phyloP scores from a whole-genome alignment of 2,113 vertebrate species.

The Percina caprodes region DNA sequence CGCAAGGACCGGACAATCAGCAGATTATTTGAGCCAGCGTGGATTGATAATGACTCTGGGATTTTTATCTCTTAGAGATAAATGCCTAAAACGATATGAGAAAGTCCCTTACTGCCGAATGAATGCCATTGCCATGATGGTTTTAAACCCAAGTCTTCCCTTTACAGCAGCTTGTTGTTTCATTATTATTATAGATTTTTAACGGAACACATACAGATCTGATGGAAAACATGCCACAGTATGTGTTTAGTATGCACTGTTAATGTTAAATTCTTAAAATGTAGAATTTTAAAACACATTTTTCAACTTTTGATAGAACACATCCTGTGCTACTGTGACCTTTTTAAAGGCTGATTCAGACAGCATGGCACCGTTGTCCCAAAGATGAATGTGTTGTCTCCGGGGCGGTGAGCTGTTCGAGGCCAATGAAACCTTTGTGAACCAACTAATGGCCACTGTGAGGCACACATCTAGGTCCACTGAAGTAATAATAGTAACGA shows the following conservation, averaged over 20 bases:
- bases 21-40: slow-evolving; percentile 28
- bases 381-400: slow-evolving; percentile 66
- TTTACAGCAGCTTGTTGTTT: slow-evolving; percentile 45
- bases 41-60: slow-evolving; percentile 21
- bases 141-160: slow-evolving; percentile 72
- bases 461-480: slow-evolving; percentile 14
- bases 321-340: slow-evolving; percentile 36
- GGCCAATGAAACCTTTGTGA: background rate
- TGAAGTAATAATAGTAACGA: slow-evolving; percentile 8
- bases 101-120: slow-evolving; percentile 55
- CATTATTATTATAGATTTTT: slow-evolving; percentile 44
- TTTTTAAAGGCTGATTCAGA: slow-evolving; percentile 42
- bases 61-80: slow-evolving; percentile 21
- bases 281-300: slow-evolving; percentile 31
- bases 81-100: slow-evolving; percentile 10
- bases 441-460: slow-evolving; percentile 19
- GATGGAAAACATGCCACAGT: slow-evolving; percentile 26
- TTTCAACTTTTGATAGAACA: slow-evolving; percentile 63
- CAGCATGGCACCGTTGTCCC: slow-evolving; percentile 49
- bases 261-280: slow-evolving; percentile 8
- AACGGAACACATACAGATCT: slow-evolving; percentile 33
- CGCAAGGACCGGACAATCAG: slow-evolving; percentile 13
- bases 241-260: slow-evolving; percentile 63
- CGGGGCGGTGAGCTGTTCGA: slow-evolving; percentile 18
- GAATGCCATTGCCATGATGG: slow-evolving; percentile 55